These are phyloP conservation scores for Pagetopsis macropterus DNA, from an alignment of 2,797 vertebrate species.

Conservation along the genomic window DNA sequence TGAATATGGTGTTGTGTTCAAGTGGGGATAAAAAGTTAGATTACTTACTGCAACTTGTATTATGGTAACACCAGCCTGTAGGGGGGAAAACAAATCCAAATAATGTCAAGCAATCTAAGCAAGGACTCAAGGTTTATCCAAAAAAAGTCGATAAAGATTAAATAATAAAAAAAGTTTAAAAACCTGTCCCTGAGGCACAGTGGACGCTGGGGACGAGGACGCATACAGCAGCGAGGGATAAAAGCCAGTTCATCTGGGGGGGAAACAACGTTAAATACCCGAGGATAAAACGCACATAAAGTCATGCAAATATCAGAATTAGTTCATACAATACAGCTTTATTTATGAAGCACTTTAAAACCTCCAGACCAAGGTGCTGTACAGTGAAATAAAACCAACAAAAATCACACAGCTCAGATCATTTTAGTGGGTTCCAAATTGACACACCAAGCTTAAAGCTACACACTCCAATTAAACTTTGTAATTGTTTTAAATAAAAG, in stretches of 20 bases:
- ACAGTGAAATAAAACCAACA: no score
- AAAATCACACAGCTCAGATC: no score
- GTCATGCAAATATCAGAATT: background rate
- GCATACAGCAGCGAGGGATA: constrained; percentile 46
- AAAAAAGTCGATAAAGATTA: background rate
- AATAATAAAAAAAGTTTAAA: background rate
- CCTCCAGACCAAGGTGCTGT: no score
- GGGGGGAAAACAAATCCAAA: background rate
- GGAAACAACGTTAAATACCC: background rate
- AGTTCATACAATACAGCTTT: no score
- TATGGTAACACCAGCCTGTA: constrained; percentile 77
- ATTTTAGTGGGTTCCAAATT: background rate
- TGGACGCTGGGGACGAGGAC: constrained; percentile 20
- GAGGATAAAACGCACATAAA: background rate
- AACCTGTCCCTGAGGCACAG: rapidly evolving
- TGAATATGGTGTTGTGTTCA: background rate
- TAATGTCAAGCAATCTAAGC: background rate
- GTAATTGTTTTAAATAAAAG: no score
- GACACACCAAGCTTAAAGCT: background rate
- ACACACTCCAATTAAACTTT: no score
- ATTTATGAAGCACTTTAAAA: no score
- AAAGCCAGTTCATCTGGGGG: constrained; percentile 60
- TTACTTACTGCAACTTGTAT: constrained; percentile 72
- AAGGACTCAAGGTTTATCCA: background rate
- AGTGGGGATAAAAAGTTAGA: background rate